Percentiles rank a stretch among this genome's conserved stretches.
Evolutionary conservation across 2,797 vertebrate genomes (phyloP).

Genomic region (Crocidura indochinensis): DNA sequence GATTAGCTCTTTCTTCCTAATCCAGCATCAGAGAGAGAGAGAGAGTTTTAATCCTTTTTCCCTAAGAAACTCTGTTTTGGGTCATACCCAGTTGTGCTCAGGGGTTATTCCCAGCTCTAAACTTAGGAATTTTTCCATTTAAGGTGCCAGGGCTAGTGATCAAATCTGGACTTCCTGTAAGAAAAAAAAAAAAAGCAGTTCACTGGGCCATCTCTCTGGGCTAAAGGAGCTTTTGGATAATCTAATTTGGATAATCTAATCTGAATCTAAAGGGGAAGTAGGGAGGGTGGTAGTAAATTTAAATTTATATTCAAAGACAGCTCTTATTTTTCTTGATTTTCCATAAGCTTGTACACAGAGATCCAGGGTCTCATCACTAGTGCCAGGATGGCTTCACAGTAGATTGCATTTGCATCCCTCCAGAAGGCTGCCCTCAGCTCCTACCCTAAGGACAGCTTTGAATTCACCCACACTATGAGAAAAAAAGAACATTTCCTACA

Average conservation of each 20-base stretch:
- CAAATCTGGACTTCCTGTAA: too few relatives aligned
- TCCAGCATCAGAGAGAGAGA: background rate
- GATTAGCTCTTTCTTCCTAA: background rate
- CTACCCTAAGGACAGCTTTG: constrained; percentile 57
- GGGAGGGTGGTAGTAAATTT: background rate
- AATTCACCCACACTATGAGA: constrained; percentile 74
- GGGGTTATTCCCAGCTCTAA: too few relatives aligned
- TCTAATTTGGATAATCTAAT: background rate
- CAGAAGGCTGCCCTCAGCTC: background rate
- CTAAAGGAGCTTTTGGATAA: background rate
- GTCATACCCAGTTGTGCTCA: too few relatives aligned
- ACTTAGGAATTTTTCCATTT: too few relatives aligned
- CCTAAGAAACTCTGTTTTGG: background rate
- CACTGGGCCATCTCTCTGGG: too few relatives aligned
- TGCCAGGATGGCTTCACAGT: background rate
- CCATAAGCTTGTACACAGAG: background rate
- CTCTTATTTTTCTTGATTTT: constrained; percentile 46
- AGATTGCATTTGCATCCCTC: background rate
- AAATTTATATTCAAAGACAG: background rate
- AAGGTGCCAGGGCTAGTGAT: too few relatives aligned
- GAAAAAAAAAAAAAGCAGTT: too few relatives aligned
- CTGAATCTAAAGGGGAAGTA: background rate
- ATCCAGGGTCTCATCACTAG: background rate
- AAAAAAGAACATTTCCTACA: constrained; percentile 80
- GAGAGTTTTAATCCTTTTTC: background rate